A percentile compares a stretch with the other conserved stretches of the same genome.
Conservation (phyloP, 2,888 invertebrate species). For the Pimpla rufipes region DNA sequence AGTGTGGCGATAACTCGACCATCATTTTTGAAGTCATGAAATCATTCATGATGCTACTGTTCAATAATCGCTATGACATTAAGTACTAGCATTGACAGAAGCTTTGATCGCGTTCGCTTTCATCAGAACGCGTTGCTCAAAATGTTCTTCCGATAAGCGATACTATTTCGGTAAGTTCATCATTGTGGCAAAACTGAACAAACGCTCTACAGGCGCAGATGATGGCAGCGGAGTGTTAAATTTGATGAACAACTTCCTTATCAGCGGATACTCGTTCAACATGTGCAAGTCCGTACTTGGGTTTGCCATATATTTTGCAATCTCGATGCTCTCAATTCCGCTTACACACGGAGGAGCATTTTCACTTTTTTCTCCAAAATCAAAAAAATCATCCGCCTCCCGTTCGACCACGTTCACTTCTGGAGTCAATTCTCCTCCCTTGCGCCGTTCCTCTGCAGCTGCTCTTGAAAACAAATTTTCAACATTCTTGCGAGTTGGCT, state of each 20-base stretch:
- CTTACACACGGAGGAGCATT: too few relatives aligned
- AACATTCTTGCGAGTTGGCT: constrained; percentile 1
- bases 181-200: constrained; percentile 59
- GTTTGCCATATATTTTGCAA: constrained; percentile 30
- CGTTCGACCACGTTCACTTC: too few relatives aligned
- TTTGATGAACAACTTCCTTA: constrained; percentile 33
- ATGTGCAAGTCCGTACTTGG: constrained; percentile 27
- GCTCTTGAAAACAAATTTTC: neutral
- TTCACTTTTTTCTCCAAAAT: constrained; percentile 2
- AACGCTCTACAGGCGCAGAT: constrained; percentile 56
- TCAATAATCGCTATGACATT: too few relatives aligned
- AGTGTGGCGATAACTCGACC: too few relatives aligned
- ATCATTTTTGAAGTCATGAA: too few relatives aligned
- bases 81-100: neutral
- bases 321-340: constrained; percentile 11
- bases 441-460: neutral
- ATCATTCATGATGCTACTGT: too few relatives aligned
- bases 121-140: constrained; percentile 37
- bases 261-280: constrained; percentile 14
- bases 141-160: constrained; percentile 47
- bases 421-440: too few relatives aligned
- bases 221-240: constrained; percentile 59
- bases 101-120: constrained; percentile 20
- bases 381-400: constrained; percentile 24
- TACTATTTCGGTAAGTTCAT: constrained; percentile 55